A percentile compares a stretch with the other conserved stretches of the same genome.
phyloP scores from a whole-genome alignment of 2,888 invertebrate species.

The Brenthis ino region DNA sequence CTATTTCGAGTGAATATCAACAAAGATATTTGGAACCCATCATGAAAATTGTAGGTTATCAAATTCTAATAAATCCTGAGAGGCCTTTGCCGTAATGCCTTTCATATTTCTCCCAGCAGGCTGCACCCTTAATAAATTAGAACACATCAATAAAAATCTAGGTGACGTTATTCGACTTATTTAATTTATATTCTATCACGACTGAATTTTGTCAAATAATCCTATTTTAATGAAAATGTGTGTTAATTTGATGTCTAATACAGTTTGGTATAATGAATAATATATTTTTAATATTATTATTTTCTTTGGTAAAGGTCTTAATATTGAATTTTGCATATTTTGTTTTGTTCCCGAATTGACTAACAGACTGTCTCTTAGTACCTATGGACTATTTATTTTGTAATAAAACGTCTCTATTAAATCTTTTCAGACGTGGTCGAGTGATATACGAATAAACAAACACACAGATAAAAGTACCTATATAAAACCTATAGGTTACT shows the following conservation, averaged over 20 bases:
- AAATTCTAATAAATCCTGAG: slow-evolving; percentile 33
- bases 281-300: too few relatives aligned
- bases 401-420: too few relatives aligned
- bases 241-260: neutral
- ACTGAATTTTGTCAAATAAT: slow-evolving; percentile 72
- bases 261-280: too few relatives aligned
- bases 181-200: slow-evolving; percentile 80
- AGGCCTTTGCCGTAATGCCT: slow-evolving; percentile 21
- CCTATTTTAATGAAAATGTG: neutral
- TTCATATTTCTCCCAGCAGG: slow-evolving; percentile 56
- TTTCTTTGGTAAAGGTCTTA: too few relatives aligned
- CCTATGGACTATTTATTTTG: too few relatives aligned
- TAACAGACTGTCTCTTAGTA: too few relatives aligned
- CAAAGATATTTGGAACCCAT: slow-evolving; percentile 19
- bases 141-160: slow-evolving; percentile 79
- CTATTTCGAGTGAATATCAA: slow-evolving; percentile 22
- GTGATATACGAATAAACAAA: too few relatives aligned
- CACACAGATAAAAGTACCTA: too few relatives aligned
- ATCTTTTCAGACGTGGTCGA: too few relatives aligned
- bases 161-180: slow-evolving; percentile 73
- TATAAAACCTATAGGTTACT: too few relatives aligned
- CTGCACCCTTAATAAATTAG: slow-evolving; percentile 78
- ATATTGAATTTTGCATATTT: too few relatives aligned
- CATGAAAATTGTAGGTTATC: slow-evolving; percentile 18
- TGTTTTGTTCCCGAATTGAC: too few relatives aligned